A percentile compares a stretch with the other conserved stretches of the same genome.
Conservation (phyloP, 1,140 invertebrate species). For the Ptiloglossa arizonensis region DNA sequence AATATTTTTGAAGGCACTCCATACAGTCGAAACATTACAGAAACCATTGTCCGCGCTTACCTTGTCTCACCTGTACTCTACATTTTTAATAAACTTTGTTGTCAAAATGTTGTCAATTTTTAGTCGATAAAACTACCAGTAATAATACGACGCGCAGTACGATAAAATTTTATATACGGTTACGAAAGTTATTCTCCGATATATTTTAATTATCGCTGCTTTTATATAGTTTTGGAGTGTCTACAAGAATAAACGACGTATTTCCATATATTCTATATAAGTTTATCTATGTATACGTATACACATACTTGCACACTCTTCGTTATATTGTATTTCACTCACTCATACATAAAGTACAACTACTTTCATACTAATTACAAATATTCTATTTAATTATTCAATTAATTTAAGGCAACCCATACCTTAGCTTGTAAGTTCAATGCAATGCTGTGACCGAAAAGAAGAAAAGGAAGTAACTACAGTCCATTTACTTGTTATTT, state of each 20-base stretch:
- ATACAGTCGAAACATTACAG: conserved; percentile 36
- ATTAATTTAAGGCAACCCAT: conserved; percentile 65
- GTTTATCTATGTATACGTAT: conserved; percentile 51
- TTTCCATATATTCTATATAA: conserved; percentile 65
- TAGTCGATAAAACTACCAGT: conserved; percentile 64
- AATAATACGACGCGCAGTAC: conserved; percentile 31
- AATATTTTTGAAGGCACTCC: conserved; percentile 64
- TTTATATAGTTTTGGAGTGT: conserved; percentile 55
- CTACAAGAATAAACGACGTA: conserved; percentile 61
- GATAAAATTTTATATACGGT: conserved; percentile 60
- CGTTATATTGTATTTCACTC: conserved; percentile 65
- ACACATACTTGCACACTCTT: conserved; percentile 61
- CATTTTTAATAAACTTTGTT: conserved; percentile 52
- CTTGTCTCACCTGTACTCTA: conserved; percentile 48
- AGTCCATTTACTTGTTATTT: conserved; percentile 69
- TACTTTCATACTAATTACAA: conserved; percentile 76
- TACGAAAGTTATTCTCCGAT: conserved; percentile 47
- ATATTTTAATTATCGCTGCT: conserved; percentile 57
- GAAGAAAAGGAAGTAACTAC: conserved; percentile 40
- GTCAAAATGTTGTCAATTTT: conserved; percentile 64
- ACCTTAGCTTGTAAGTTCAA: conserved; percentile 65
- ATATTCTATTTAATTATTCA: conserved; percentile 72
- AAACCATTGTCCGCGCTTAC: conserved; percentile 43
- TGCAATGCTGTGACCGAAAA: conserved; percentile 63
- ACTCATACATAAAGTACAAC: conserved; percentile 74